Evolutionary conservation across 2,888 invertebrate species (phyloP).

Genomic region (Synergus laeviventris): DNA sequence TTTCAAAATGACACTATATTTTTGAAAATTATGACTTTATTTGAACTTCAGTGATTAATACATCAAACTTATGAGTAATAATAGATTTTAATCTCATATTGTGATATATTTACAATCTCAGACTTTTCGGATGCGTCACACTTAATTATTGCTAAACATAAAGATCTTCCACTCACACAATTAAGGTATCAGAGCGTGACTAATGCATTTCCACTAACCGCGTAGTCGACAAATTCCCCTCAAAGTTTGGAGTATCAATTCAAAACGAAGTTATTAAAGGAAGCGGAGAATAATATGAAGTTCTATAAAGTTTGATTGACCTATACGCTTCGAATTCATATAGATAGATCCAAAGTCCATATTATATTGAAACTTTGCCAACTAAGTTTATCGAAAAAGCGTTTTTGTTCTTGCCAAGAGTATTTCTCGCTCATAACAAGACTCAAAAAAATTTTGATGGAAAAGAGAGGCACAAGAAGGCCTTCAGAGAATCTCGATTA

Average conservation of each 20-base stretch:
- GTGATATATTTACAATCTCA: neutral
- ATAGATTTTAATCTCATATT: neutral
- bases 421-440: slow-evolving; percentile 1
- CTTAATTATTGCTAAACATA: slow-evolving; percentile 4
- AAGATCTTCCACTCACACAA: neutral
- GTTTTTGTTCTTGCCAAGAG: neutral
- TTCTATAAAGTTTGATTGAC: slow-evolving; percentile 18
- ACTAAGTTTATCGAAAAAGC: neutral
- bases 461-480: neutral
- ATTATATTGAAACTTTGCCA: slow-evolving; percentile 3
- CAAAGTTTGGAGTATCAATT: slow-evolving; percentile 25
- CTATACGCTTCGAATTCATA: neutral
- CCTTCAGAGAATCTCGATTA: neutral
- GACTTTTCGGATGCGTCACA: neutral
- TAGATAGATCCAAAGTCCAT: slow-evolving; percentile 6
- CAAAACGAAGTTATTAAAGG: slow-evolving; percentile 25
- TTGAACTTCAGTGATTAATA: neutral
- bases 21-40: neutral
- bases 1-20: neutral
- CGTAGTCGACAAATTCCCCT: slow-evolving; percentile 21
- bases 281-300: slow-evolving; percentile 6
- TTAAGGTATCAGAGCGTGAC: slow-evolving; percentile 9
- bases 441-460: slow-evolving; percentile 4
- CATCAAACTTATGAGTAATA: neutral
- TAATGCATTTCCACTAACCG: slow-evolving; percentile 28